phyloP scores from a whole-genome alignment of 2,888 invertebrate genomes.

The Scrobipalpa atriplicella region DNA sequence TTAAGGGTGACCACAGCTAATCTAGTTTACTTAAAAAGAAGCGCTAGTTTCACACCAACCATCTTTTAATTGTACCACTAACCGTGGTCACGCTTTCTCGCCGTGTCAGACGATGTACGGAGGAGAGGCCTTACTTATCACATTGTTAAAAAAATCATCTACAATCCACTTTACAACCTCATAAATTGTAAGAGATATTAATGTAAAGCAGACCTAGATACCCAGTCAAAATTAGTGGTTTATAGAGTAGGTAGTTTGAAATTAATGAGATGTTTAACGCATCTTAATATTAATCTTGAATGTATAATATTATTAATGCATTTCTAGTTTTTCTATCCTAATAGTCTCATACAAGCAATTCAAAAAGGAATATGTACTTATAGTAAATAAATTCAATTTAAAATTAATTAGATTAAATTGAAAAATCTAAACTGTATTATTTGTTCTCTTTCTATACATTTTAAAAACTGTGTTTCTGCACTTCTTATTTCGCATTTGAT shows the following conservation, averaged over 20 bases:
- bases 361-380: too few species aligned
- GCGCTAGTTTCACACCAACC: conserved; percentile 31
- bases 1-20: too few species aligned
- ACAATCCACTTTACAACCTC: conserved; percentile 3
- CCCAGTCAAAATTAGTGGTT: not conserved
- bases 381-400: too few species aligned
- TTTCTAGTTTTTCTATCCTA: not conserved
- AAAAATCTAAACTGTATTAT: too few species aligned
- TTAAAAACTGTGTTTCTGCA: too few species aligned
- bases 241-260: not conserved
- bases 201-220: conserved; percentile 12
- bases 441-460: too few species aligned
- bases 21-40: too few species aligned
- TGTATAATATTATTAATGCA: not conserved
- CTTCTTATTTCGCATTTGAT: too few species aligned
- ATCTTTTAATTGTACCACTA: conserved; percentile 32
- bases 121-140: conserved; percentile 29
- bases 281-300: too few species aligned
- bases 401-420: not conserved
- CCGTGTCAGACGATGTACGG: conserved; percentile 19
- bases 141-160: conserved; percentile 31
- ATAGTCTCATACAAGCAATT: not conserved
- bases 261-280: not conserved
- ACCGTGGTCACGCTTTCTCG: conserved; percentile 33
- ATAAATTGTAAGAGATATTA: conserved; percentile 11